These are phyloP conservation scores for Anser cygnoides DNA, from an alignment of 2,113 vertebrate species.

Conservation along the genomic window DNA sequence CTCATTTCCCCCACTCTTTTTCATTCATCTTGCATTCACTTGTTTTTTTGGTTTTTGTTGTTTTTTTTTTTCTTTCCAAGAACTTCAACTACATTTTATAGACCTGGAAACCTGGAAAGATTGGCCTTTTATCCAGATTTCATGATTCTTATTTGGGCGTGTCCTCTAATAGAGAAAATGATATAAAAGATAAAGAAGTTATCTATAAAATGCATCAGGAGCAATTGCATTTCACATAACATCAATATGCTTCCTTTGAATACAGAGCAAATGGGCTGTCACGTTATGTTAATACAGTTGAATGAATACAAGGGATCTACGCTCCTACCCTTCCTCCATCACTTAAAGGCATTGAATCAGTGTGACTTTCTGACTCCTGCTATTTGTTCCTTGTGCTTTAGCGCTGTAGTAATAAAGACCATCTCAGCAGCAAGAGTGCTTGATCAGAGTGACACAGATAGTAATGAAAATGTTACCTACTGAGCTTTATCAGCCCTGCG, in stretches of 20 bases:
- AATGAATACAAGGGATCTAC: neutral
- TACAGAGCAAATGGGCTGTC: neutral
- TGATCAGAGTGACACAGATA: constrained; percentile 10
- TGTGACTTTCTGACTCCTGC: neutral
- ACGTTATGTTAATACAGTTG: neutral
- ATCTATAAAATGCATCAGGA: neutral
- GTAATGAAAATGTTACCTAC: constrained; percentile 35
- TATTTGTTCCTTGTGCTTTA: neutral
- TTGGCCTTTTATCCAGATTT: neutral
- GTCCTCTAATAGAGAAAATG: neutral
- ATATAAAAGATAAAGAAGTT: neutral
- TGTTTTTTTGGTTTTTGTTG: neutral
- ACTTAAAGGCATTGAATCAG: neutral
- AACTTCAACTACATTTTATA: neutral
- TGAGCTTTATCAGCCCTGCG: neutral
- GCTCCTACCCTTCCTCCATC: neutral
- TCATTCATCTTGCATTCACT: neutral
- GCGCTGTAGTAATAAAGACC: constrained; percentile 1
- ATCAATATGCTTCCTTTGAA: neutral
- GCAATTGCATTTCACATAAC: neutral
- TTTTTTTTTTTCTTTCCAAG: neutral
- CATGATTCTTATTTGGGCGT: neutral
- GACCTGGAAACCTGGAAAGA: neutral
- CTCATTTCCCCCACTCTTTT: neutral
- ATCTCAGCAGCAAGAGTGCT: constrained; percentile 30